Conservation (phyloP, 2,888 invertebrate genomes). For the Synanthedon vespiformis region DNA sequence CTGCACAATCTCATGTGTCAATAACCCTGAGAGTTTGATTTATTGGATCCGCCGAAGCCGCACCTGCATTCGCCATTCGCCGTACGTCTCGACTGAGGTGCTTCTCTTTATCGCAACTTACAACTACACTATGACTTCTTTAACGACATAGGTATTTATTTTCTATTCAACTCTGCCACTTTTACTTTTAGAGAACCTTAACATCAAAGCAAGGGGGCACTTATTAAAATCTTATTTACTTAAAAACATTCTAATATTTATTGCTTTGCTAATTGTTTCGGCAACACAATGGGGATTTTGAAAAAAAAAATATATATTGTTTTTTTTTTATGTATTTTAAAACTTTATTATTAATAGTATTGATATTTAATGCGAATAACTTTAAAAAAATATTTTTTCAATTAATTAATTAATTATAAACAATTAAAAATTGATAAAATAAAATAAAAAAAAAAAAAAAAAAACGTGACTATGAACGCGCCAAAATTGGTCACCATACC, state of each 20-base stretch:
- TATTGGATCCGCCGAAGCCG: slow-evolving; percentile 21
- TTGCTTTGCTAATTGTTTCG: not conserved
- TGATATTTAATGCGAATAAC: too few species aligned
- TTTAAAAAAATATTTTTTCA: too few species aligned
- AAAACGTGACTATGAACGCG: too few species aligned
- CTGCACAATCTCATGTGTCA: slow-evolving; percentile 14
- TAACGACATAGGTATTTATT: not conserved
- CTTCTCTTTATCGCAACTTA: slow-evolving; percentile 33
- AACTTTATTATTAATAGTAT: too few species aligned
- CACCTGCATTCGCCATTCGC: slow-evolving; percentile 42
- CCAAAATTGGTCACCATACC: too few species aligned
- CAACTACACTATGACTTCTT: not conserved
- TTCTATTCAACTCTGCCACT: not conserved
- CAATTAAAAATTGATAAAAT: too few species aligned
- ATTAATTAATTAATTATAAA: too few species aligned
- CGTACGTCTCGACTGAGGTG: slow-evolving; percentile 19
- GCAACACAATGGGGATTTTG: too few species aligned
- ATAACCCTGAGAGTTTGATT: slow-evolving; percentile 46
- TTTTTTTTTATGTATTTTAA: too few species aligned
- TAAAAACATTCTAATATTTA: not conserved
- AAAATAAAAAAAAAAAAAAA: too few species aligned
- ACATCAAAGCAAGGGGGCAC: too few species aligned
- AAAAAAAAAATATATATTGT: too few species aligned
- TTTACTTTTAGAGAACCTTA: not conserved
- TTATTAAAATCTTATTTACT: not conserved